Percentiles rank a stretch among this genome's conserved stretches.
Evolutionary conservation across 2,113 vertebrate genomes (phyloP).

Genomic region (Podarcis raffonei): DNA sequence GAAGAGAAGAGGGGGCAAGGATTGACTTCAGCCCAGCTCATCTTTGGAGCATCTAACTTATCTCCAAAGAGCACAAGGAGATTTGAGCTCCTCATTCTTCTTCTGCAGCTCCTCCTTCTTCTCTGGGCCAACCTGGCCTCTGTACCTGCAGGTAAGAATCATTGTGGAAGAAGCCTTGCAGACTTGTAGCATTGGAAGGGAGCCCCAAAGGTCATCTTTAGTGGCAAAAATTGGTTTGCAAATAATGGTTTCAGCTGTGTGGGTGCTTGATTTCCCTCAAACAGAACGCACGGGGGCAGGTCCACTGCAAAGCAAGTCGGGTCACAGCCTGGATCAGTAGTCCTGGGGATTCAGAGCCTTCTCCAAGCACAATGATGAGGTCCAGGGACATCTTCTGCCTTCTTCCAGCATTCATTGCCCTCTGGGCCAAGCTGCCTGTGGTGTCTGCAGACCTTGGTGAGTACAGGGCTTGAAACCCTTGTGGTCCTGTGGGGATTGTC

Average conservation of each 20-base stretch:
- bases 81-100: neutral
- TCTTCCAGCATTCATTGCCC: neutral
- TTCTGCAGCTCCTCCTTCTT: neutral
- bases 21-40: neutral
- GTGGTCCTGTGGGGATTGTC: neutral
- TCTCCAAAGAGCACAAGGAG: neutral
- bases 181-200: no score
- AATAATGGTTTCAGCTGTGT: neutral
- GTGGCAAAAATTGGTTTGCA: neutral
- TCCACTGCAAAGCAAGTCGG: no score
- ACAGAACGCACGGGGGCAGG: accelerated
- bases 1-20: neutral
- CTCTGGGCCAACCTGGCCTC: neutral
- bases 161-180: neutral
- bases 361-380: neutral
- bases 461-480: neutral
- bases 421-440: neutral
- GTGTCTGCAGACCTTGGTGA: conserved; percentile 3
- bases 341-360: neutral
- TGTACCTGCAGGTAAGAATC: neutral
- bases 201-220: no score
- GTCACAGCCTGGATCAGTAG: neutral
- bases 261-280: neutral
- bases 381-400: neutral
- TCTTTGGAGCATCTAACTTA: neutral